Evolutionary conservation across 2,888 invertebrate species (phyloP), one percentile per base, ranked within the genome.

Genomic region (Tuta absoluta): DNA sequence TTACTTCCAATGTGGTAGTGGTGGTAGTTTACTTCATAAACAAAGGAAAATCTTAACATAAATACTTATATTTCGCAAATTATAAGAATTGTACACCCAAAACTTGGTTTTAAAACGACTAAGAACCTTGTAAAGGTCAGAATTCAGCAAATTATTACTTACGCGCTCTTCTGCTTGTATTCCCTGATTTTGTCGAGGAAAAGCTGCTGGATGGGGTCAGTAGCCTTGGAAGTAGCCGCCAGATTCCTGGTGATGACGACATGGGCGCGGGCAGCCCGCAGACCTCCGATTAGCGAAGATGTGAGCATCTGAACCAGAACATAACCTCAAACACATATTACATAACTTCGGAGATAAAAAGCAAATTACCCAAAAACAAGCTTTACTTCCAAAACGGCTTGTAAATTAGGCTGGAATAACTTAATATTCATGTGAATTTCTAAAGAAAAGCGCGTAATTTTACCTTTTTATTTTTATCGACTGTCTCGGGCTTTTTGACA

Each of bases 181-280:
- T 98, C 98, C 69, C 95, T 93, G 72, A 98, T 93, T 94, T 98
- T 98, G 72, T 98, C 97, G 48, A 98, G 84, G 86, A 99, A 99
- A 62, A 98, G 89, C 85, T 98, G 96, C 85, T 98, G 98, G 78
- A 99, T 97, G 4, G 98, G 98, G 84, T 99, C 98, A 2, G 93
- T 87, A 1, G 94, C 95, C 82, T 95, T 96, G 53, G 95, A 95
- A 61, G 94, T 85, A 58, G 96, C 93, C 64, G 96, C 96, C 76
- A 97, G 87, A 84, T 95, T 96, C 66, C 96, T 93, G 63, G 93
- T 93, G 71, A 92, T 86, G 69, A 94, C 85, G 21, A 90, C 85
- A 17, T 92, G 92, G 64, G 86, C 78, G 69, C 92, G 91, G 62
- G 88, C 87, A 56, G 87, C 90, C 75, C 92, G 89, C 49, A 93